Evolutionary conservation across 2,888 invertebrate genomes (phyloP).

Genomic region (Amphipoea oculea): DNA sequence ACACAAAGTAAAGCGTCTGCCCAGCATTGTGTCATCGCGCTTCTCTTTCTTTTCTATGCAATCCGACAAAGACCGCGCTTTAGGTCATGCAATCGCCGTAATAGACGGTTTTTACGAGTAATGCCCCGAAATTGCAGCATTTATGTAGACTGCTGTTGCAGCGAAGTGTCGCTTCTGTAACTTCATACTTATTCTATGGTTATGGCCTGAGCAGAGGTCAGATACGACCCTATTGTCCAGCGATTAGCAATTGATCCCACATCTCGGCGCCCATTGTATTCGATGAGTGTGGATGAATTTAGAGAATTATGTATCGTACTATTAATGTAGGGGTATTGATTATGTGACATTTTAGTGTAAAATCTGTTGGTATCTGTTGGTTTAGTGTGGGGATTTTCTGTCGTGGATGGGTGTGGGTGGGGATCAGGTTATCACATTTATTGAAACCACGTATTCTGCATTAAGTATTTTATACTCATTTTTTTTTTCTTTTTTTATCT

Average conservation of each 20-base stretch:
- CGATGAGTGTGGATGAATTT: conserved; percentile 48
- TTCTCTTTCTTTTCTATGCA: no score
- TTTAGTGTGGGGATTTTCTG: no score
- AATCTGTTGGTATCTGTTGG: neutral
- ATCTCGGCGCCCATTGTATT: conserved; percentile 62
- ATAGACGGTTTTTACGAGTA: no score
- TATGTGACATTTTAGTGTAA: neutral
- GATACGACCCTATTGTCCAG: conserved; percentile 63
- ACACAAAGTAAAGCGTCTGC: no score
- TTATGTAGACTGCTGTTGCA: neutral
- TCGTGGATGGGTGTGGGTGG: no score
- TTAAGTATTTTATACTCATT: no score
- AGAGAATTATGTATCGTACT: conserved; percentile 32
- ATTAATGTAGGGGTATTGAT: conserved; percentile 8
- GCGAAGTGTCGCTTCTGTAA: neutral
- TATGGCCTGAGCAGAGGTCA: conserved; percentile 60
- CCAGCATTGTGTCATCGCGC: no score
- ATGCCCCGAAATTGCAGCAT: neutral
- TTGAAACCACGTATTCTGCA: no score
- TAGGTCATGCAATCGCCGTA: no score
- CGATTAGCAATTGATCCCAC: conserved; percentile 70
- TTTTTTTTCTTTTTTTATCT: no score
- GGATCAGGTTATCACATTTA: no score
- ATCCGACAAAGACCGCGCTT: no score
- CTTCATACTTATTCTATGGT: conserved; percentile 20